These are phyloP conservation scores for Menura novaehollandiae DNA, from an alignment of 2,113 vertebrate species.

Conservation along the genomic window DNA sequence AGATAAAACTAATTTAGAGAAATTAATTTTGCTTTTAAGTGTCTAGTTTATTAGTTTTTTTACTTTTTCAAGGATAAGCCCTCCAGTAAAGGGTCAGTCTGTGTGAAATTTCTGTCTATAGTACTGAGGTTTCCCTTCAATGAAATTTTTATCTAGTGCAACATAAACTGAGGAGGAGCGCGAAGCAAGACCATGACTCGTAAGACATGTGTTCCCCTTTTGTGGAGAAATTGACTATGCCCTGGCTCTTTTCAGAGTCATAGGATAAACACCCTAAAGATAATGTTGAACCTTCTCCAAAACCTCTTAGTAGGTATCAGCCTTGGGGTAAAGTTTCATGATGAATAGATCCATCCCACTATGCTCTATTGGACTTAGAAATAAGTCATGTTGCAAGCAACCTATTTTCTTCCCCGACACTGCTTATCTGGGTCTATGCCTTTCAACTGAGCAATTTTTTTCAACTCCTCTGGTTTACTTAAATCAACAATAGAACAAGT, in stretches of 20 bases:
- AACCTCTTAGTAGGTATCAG: not conserved
- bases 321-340: not conserved
- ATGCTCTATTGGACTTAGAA: not conserved
- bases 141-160: not conserved
- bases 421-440: not conserved
- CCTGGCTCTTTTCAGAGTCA: not conserved
- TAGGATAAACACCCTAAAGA: not conserved
- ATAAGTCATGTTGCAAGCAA: not conserved
- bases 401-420: not conserved
- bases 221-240: not conserved
- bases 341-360: not conserved
- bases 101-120: not conserved
- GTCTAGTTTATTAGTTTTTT: not conserved
- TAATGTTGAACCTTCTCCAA: not conserved
- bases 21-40: not conserved
- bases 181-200: not conserved
- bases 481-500: not conserved
- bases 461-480: not conserved
- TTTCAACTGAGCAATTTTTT: not conserved
- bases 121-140: not conserved
- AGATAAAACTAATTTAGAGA: not conserved
- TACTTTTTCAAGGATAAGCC: not conserved
- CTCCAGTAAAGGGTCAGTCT: not conserved
- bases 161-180: not conserved
- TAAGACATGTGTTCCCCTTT: not conserved